Percentiles rank a stretch among this genome's conserved stretches.
Conservation (phyloP, 2,888 invertebrate genomes). For the Spisula subtruncata region DNA sequence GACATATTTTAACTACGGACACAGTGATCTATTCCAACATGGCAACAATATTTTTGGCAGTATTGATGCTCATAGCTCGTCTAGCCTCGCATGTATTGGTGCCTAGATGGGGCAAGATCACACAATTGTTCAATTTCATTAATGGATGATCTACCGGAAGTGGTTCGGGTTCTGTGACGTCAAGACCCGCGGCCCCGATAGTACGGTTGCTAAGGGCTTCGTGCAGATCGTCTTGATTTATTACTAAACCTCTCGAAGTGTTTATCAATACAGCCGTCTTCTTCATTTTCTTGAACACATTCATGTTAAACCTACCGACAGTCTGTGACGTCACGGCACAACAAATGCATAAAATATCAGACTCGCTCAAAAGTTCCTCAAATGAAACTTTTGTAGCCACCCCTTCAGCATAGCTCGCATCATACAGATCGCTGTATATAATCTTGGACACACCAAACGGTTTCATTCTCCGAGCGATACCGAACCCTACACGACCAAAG, state of each 20-base stretch:
- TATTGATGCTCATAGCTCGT: conserved; percentile 92
- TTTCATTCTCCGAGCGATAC: conserved; percentile 92
- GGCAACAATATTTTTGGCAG: conserved; percentile 93
- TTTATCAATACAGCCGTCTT: conserved; percentile 94
- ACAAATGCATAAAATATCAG: conserved; percentile 95
- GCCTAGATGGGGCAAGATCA: conserved; percentile 95
- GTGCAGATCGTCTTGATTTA: conserved; percentile 93
- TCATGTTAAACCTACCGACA: conserved; percentile 92
- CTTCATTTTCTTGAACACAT: conserved; percentile 95
- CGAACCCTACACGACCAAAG: conserved; percentile 89
- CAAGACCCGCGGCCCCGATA: conserved; percentile 95
- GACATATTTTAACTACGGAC: too few species aligned
- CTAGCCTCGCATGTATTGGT: conserved; percentile 94
- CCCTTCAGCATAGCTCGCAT: conserved; percentile 89
- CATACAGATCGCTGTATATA: conserved; percentile 92
- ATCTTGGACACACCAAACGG: conserved; percentile 92
- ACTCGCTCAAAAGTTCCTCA: conserved; percentile 91
- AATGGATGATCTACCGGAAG: conserved; percentile 93
- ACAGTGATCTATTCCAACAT: conserved; percentile 89
- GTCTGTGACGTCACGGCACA: conserved; percentile 94
- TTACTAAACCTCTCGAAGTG: conserved; percentile 91
- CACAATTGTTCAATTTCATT: conserved; percentile 93
- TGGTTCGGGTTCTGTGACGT: conserved; percentile 97
- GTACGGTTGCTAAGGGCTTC: conserved; percentile 91
- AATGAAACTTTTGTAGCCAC: conserved; percentile 92